A percentile compares a stretch with the other conserved stretches of the same genome.
Conservation (phyloP, 2,113 vertebrate species). For the Athene noctua region DNA sequence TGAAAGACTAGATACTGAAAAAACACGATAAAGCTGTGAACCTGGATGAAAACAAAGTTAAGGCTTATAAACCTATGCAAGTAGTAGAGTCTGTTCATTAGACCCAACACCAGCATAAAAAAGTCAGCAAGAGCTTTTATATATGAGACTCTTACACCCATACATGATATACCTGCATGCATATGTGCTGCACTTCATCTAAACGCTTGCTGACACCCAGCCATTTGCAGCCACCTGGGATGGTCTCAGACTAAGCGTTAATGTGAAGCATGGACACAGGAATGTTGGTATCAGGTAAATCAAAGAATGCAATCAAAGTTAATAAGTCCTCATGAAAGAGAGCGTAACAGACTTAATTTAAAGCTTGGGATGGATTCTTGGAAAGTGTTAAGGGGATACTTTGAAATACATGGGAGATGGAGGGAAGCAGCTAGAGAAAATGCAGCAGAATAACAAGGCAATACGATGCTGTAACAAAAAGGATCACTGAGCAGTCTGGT, state of each 20-base stretch:
- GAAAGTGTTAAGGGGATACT: background rate
- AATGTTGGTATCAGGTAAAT: background rate
- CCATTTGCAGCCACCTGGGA: background rate
- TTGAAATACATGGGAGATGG: background rate
- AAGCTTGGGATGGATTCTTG: background rate
- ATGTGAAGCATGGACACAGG: background rate
- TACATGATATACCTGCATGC: constrained; percentile 53
- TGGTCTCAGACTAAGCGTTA: background rate
- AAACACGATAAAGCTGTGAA: constrained; percentile 83
- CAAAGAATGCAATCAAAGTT: background rate
- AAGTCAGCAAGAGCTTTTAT: background rate
- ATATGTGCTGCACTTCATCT: background rate
- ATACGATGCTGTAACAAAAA: background rate
- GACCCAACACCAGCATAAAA: constrained; percentile 62
- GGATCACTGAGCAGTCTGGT: background rate
- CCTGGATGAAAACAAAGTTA: constrained; percentile 77
- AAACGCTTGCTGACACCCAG: background rate
- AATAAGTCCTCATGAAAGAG: background rate
- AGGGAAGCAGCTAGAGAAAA: background rate
- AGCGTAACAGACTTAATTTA: background rate
- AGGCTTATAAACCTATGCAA: constrained; percentile 60
- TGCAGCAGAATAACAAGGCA: background rate
- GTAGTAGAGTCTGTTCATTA: constrained; percentile 59
- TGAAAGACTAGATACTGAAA: constrained; percentile 95
- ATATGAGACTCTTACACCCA: background rate